Percentiles rank a stretch among this genome's conserved stretches.
Evolutionary conservation across 2,888 invertebrate genomes (phyloP).

Genomic region (Protula sp.): DNA sequence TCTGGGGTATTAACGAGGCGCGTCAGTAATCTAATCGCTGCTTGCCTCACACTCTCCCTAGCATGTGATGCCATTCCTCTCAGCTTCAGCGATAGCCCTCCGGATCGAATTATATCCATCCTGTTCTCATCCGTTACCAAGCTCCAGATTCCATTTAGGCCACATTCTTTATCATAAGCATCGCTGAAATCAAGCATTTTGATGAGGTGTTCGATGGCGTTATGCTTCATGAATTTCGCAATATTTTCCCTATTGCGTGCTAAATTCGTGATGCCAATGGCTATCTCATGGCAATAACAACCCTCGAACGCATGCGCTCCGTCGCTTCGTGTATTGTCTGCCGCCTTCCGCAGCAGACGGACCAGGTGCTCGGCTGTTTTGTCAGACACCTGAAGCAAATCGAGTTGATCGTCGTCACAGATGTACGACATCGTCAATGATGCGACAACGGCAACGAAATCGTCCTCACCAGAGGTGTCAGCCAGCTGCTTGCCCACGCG

Average conservation of each 20-base stretch:
- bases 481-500: neutral
- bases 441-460: neutral
- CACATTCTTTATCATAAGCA: neutral
- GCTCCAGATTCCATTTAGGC: neutral
- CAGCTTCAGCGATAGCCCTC: neutral
- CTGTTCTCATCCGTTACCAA: neutral
- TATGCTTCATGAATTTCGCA: neutral
- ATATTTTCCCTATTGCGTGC: neutral
- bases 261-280: neutral
- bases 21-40: neutral
- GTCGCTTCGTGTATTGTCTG: neutral
- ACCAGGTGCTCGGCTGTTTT: neutral
- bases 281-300: neutral
- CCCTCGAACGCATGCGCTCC: neutral
- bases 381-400: neutral
- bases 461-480: too few relatives aligned
- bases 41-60: neutral
- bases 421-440: neutral
- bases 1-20: too few relatives aligned
- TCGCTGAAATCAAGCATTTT: neutral
- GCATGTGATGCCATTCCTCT: neutral
- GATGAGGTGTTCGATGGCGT: neutral
- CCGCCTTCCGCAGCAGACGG: neutral
- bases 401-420: neutral
- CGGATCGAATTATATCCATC: neutral